A percentile compares a stretch with the other conserved stretches of the same genome.
Conservation (phyloP, 53 echinoderm and acorn worm genomes). For the Luidia sarsii region DNA sequence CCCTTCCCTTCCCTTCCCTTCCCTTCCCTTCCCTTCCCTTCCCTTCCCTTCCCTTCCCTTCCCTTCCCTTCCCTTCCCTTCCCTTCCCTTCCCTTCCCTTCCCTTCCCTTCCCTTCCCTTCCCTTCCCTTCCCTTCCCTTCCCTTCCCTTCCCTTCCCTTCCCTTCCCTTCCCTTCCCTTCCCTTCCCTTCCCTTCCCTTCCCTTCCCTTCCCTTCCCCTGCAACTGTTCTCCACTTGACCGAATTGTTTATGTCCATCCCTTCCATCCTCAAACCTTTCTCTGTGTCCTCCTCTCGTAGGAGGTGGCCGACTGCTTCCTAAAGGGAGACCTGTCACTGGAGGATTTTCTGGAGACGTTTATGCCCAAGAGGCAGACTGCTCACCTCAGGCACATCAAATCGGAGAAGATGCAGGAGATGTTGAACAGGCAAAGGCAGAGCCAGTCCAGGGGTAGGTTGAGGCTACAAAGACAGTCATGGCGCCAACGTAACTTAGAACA, state of each 20-base stretch:
- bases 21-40: background rate
- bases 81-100: background rate
- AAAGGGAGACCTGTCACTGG: conserved; percentile 66
- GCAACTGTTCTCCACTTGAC: background rate
- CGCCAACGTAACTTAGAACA: no score
- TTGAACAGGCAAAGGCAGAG: conserved; percentile 21
- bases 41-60: background rate
- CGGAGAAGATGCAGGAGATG: conserved; percentile 89
- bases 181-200: background rate
- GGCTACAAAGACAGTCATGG: no score
- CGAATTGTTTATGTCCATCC: background rate
- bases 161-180: background rate
- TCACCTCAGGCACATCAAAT: conserved; percentile 82
- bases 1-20: background rate
- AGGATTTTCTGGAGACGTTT: conserved; percentile 85
- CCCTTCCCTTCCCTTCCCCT: background rate
- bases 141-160: background rate
- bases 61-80: background rate
- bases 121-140: background rate
- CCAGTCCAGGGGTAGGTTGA: no score
- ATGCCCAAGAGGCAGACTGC: conserved; percentile 68
- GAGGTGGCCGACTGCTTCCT: conserved; percentile 84
- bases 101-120: background rate
- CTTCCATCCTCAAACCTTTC: background rate
- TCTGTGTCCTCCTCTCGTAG: conserved; percentile 48